These are phyloP conservation scores for Tricholaema leucomelas DNA, from an alignment of 2,113 vertebrate species.

Conservation along the genomic window DNA sequence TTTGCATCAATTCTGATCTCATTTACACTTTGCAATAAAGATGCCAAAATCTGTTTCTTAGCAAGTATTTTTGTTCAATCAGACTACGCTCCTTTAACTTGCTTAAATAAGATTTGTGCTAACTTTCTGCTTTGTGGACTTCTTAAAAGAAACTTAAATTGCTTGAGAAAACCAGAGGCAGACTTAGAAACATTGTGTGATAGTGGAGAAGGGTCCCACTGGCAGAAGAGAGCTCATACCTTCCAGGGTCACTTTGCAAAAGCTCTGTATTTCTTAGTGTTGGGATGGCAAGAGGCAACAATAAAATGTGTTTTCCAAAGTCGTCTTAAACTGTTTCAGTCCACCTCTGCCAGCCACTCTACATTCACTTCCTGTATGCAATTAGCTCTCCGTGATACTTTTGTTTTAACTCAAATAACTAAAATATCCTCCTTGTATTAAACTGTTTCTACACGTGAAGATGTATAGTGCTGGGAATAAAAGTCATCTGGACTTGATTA, in stretches of 20 bases:
- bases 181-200: conserved; percentile 9
- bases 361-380: neutral
- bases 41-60: neutral
- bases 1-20: neutral
- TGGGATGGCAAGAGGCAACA: neutral
- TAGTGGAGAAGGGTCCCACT: neutral
- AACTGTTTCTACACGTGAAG: neutral
- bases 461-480: conserved; percentile 52
- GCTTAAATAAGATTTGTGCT: neutral
- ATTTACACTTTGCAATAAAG: neutral
- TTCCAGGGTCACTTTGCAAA: neutral
- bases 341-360: neutral
- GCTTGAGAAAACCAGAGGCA: conserved; percentile 17
- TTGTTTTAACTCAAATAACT: neutral
- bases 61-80: neutral
- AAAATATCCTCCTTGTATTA: neutral
- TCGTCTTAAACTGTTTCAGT: neutral
- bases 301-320: neutral
- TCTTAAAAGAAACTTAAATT: conserved; percentile 12
- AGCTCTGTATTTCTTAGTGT: neutral
- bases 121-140: conserved; percentile 1
- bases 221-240: neutral
- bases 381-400: neutral
- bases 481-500: conserved; percentile 47
- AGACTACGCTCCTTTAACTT: neutral